Evolutionary conservation across 2,113 vertebrate genomes (phyloP), one percentile per base, ranked within the genome.

Genomic region (Dissostichus mawsoni): DNA sequence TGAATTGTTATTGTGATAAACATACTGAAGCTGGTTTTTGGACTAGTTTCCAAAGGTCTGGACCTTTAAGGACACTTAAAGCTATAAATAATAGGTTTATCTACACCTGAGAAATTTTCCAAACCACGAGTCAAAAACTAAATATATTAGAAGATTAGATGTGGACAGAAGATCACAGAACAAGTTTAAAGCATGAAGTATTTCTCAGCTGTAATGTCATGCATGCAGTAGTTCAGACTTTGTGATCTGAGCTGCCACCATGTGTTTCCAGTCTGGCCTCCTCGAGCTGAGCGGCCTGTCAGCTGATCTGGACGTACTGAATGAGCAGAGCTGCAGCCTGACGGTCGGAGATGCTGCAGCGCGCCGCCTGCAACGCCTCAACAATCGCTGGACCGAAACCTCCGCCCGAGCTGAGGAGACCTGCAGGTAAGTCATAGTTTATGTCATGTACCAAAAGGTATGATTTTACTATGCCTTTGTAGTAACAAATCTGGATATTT

Each of bases 261-360:
- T 84, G 17, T 90, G 88, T 77, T 65, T 65, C 3, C 87, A 98
- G 97, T 89, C 71, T 57, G 93, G 76, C 4, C 92, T 96, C 41
- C 87, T 97, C 84, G 90, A 95, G 73, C 94, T 96, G 59, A 94
- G 94, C 51, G 92, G 94, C 20, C 85, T 94, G 53, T 95, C 96
- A 23, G 95, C 96, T 73, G 95, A 94, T 80, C 91, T 98, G 83
- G 96, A 97, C 66, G 89, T 92, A 17, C 85, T 99, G 87, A 97
- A 97, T n/a, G 96, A 97, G 86, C 90, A 95, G 59, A 97, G 97
- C 88, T 89, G 95, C 88, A 93, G 82, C 73, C 80, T 97, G 83
- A 93, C 95, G 0, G 94, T 97, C 5, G 93, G 92, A 56, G 96
- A 97, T 57, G 72, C 92, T 8, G 92, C 90, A 0, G 63, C 94